Conservation (phyloP, 2,888 invertebrate species). For the Drosophila subquinaria region DNA sequence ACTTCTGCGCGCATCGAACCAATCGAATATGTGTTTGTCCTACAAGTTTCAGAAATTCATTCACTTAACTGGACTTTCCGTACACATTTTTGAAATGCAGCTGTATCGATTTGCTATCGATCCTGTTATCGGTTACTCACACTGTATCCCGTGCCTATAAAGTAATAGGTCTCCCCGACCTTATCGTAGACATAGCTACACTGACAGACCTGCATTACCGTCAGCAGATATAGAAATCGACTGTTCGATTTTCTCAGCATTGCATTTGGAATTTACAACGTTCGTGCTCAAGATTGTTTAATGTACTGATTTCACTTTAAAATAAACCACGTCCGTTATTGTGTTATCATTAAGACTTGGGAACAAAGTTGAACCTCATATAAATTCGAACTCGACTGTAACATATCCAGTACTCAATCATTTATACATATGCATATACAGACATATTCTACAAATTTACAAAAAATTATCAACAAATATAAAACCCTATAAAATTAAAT, state of each 20-base stretch:
- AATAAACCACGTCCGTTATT: background rate
- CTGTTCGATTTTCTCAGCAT: background rate
- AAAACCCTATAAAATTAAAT: too few relatives aligned
- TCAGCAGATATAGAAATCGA: background rate
- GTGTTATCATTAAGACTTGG: background rate
- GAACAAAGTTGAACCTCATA: background rate
- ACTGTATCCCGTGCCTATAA: conserved; percentile 28
- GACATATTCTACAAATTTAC: too few relatives aligned
- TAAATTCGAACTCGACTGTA: background rate
- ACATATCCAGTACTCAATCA: too few relatives aligned
- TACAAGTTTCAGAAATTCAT: background rate
- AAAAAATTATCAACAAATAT: too few relatives aligned
- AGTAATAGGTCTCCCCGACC: conserved; percentile 28
- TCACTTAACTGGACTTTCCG: background rate
- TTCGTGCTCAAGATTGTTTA: background rate
- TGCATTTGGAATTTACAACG: background rate
- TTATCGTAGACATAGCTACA: background rate
- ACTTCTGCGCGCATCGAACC: conserved; percentile 40
- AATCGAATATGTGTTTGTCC: conserved; percentile 17
- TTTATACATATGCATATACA: too few relatives aligned
- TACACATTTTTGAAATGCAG: background rate
- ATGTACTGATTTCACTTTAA: background rate
- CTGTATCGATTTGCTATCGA: background rate
- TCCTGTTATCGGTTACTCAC: conserved; percentile 19
- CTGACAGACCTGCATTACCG: background rate